Conservation (phyloP, 2,797 vertebrate genomes). For the Ambastaia sidthimunki region DNA sequence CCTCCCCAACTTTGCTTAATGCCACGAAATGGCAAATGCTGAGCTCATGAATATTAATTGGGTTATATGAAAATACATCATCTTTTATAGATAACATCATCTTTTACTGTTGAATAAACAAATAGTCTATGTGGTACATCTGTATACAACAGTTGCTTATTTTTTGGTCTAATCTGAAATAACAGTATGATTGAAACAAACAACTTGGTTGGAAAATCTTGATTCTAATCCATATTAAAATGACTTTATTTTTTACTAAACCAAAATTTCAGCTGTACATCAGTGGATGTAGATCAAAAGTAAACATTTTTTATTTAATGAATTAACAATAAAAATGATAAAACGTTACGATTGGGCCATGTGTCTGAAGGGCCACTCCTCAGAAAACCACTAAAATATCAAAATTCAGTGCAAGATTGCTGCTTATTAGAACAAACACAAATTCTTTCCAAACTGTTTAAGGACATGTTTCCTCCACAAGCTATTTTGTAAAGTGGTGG, state of each 20-base stretch:
- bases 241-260: no score
- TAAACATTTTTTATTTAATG: background rate
- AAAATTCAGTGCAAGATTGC: no score
- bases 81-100: no score
- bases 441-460: background rate
- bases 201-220: background rate
- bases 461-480: background rate
- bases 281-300: no score
- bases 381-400: no score
- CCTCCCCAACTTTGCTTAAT: no score
- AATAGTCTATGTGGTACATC: no score
- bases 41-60: background rate
- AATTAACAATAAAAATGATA: background rate
- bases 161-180: no score
- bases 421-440: background rate
- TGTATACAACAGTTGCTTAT: no score
- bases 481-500: background rate
- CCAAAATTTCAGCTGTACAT: no score
- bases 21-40: background rate
- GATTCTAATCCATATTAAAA: background rate
- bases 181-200: background rate
- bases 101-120: no score
- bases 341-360: background rate
- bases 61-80: no score
- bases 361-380: background rate